These are phyloP conservation scores for Tetranychus truncatus DNA, from an alignment of 2,888 invertebrate genomes.

Conservation along the genomic window DNA sequence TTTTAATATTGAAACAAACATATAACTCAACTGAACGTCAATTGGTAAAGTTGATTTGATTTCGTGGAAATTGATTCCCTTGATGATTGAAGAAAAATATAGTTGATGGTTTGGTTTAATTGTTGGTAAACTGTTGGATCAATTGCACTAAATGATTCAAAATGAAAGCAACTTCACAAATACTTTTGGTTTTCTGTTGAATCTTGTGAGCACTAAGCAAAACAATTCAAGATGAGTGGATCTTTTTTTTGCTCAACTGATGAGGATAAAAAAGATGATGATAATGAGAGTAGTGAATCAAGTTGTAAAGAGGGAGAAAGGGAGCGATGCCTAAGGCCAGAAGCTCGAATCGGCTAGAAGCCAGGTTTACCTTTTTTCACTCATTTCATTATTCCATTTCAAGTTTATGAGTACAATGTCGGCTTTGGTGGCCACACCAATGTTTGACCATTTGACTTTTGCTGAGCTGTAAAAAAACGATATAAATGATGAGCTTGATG, in stretches of 20 bases:
- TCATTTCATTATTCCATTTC: background rate
- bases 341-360: background rate
- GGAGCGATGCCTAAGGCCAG: background rate
- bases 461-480: background rate
- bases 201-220: background rate
- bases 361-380: background rate
- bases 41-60: background rate
- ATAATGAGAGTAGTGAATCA: background rate
- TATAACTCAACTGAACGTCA: background rate
- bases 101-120: background rate
- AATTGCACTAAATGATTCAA: background rate
- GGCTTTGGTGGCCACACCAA: background rate
- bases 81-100: background rate
- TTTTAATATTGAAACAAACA: too few species aligned
- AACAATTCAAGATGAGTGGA: background rate
- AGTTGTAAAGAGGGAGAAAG: background rate
- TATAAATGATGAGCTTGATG: background rate
- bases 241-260: background rate
- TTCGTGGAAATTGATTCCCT: background rate
- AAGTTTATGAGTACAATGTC: background rate
- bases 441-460: background rate
- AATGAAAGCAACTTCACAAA: too few species aligned
- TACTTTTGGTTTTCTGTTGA: too few species aligned
- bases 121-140: background rate
- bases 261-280: background rate